Evolutionary conservation across 1,140 invertebrate species (phyloP).

Genomic region (Hyposmocoma kahamanoa): DNA sequence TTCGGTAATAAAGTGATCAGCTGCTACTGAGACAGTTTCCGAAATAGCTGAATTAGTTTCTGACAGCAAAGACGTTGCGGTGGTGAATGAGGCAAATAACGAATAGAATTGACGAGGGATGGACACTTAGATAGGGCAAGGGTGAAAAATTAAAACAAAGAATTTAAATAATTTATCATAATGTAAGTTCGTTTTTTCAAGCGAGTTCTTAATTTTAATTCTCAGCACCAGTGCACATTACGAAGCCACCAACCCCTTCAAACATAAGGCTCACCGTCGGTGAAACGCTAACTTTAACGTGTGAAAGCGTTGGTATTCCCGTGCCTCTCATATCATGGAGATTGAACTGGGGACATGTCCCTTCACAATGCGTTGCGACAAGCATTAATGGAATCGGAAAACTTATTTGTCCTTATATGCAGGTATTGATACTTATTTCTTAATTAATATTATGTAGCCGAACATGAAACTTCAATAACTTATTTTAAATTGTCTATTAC

Average conservation of each 20-base stretch:
- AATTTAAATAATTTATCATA: too few relatives aligned
- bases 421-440: conserved; percentile 31
- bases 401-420: conserved; percentile 86
- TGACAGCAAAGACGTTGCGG: too few relatives aligned
- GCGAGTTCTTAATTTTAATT: too few relatives aligned
- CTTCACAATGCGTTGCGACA: conserved; percentile 84
- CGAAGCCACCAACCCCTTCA: conserved; percentile 77
- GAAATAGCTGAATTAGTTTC: too few relatives aligned
- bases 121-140: too few relatives aligned
- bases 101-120: too few relatives aligned
- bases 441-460: background rate
- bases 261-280: conserved; percentile 81
- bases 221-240: conserved; percentile 49
- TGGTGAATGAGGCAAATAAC: too few relatives aligned
- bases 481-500: background rate
- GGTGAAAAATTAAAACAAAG: too few relatives aligned
- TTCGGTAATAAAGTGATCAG: too few relatives aligned
- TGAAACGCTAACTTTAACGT: conserved; percentile 84
- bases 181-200: too few relatives aligned
- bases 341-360: conserved; percentile 97
- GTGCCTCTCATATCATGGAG: conserved; percentile 95
- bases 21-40: too few relatives aligned
- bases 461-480: too few relatives aligned
- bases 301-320: conserved; percentile 92
- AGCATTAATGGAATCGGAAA: conserved; percentile 87